Conservation (phyloP, 2,113 vertebrate genomes). For the Stegastes partitus region DNA sequence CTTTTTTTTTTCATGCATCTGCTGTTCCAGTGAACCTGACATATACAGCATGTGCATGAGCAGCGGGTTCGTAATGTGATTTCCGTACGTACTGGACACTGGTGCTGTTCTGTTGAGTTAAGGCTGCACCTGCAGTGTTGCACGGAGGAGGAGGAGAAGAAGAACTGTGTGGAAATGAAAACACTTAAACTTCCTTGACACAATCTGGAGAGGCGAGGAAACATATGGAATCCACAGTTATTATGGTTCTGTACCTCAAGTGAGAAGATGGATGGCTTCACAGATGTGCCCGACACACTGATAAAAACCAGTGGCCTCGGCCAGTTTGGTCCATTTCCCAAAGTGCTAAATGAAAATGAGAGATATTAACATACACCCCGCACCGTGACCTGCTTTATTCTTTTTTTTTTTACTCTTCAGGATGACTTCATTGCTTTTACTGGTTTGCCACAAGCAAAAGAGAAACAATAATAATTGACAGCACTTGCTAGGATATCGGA, state of each 20-base stretch:
- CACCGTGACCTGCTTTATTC: background rate
- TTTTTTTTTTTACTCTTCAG: constrained; percentile 9
- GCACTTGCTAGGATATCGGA: constrained; percentile 53
- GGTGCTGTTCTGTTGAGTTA: constrained; percentile 28
- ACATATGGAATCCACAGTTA: constrained; percentile 71
- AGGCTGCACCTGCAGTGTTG: constrained; percentile 44
- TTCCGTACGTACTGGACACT: constrained; percentile 17
- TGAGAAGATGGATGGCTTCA: constrained; percentile 74
- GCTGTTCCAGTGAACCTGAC: constrained; percentile 1
- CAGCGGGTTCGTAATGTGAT: constrained; percentile 45
- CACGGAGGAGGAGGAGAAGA: too few relatives aligned
- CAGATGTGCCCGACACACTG: constrained; percentile 73
- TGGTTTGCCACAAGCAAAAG: constrained; percentile 18
- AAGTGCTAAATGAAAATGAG: constrained; percentile 56
- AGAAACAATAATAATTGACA: constrained; percentile 54
- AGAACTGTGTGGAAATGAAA: constrained; percentile 73
- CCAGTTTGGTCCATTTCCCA: constrained; percentile 59
- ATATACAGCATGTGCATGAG: constrained; percentile 11
- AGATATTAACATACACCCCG: constrained; percentile 43
- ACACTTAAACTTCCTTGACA: constrained; percentile 74
- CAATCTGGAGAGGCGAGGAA: constrained; percentile 67
- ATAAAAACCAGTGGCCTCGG: constrained; percentile 67
- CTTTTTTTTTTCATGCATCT: constrained; percentile 20
- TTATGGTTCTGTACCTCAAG: constrained; percentile 66
- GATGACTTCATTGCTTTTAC: constrained; percentile 14